Conservation (phyloP, 2,113 vertebrate genomes). For the Cichladusa arquata region DNA sequence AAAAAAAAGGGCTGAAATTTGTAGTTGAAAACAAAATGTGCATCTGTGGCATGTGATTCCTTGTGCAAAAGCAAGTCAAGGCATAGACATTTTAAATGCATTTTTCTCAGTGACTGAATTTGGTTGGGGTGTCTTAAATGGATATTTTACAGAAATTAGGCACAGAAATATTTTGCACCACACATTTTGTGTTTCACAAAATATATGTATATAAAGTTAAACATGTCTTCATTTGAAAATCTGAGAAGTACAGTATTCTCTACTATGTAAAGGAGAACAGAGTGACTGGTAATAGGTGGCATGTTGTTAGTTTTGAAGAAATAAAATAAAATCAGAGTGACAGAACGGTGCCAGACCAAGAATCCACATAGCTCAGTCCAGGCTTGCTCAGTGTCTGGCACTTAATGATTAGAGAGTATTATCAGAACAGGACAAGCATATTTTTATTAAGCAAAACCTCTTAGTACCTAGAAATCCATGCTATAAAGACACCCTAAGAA, state of each 20-base stretch:
- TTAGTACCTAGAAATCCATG: not conserved
- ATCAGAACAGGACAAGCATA: not conserved
- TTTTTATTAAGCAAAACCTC: not conserved
- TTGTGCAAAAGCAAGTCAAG: conserved; percentile 20
- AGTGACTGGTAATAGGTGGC: not conserved
- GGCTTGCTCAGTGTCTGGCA: not conserved
- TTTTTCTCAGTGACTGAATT: not conserved
- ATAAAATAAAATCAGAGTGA: not conserved
- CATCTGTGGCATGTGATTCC: conserved; percentile 14
- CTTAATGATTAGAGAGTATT: not conserved
- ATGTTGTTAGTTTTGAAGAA: not conserved
- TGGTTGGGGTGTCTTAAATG: not conserved
- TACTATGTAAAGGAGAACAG: not conserved
- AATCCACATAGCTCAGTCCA: not conserved
- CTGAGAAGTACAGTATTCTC: not conserved
- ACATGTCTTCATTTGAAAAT: not conserved
- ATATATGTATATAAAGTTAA: not conserved
- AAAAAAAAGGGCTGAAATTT: not conserved
- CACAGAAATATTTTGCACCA: not conserved
- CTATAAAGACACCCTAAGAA: not conserved
- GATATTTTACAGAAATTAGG: not conserved
- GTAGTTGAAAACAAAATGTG: conserved; percentile 39
- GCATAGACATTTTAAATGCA: not conserved
- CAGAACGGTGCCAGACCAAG: not conserved
- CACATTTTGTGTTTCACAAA: not conserved